Evolutionary conservation across 2,797 vertebrate genomes (phyloP).

Genomic region (Philypnodon macrostomus): DNA sequence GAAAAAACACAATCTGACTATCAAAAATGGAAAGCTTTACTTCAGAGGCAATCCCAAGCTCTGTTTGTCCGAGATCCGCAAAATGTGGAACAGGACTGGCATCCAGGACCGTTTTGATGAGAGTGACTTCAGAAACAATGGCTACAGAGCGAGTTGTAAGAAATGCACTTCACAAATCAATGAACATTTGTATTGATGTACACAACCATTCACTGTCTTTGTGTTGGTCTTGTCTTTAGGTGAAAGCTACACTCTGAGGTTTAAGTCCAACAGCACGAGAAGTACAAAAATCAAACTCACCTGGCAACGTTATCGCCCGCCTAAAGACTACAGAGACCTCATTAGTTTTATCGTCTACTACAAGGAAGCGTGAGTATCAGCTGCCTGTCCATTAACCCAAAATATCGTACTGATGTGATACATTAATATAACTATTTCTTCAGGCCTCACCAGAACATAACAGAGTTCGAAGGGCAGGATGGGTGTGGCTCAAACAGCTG

Average conservation of each 20-base stretch:
- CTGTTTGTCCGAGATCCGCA: conserved; percentile 93
- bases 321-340: conserved; percentile 88
- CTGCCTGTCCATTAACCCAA: not conserved
- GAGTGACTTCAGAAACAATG: conserved; percentile 89
- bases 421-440: not conserved
- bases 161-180: conserved; percentile 15
- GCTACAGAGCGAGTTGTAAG: conserved; percentile 95
- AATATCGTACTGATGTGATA: not conserved
- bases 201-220: not conserved
- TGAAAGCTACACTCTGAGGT: conserved; percentile 88
- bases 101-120: conserved; percentile 85
- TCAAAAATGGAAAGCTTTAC: conserved; percentile 88
- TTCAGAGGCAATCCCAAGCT: conserved; percentile 93
- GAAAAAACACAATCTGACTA: conserved; percentile 94
- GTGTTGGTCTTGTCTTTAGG: conserved; percentile 65
- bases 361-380: conserved; percentile 91
- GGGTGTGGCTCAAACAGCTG: conserved; percentile 98
- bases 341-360: conserved; percentile 98
- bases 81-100: conserved; percentile 91
- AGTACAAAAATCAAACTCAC: conserved; percentile 89
- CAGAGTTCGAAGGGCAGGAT: conserved; percentile 93
- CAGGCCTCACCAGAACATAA: conserved; percentile 92
- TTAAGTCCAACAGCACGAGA: conserved; percentile 87
- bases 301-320: conserved; percentile 91
- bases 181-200: not conserved